A percentile compares a stretch with the other conserved stretches of the same genome.
These are phyloP conservation scores for Perca flavescens DNA, from an alignment of 2,113 vertebrate genomes.

Conservation along the genomic window DNA sequence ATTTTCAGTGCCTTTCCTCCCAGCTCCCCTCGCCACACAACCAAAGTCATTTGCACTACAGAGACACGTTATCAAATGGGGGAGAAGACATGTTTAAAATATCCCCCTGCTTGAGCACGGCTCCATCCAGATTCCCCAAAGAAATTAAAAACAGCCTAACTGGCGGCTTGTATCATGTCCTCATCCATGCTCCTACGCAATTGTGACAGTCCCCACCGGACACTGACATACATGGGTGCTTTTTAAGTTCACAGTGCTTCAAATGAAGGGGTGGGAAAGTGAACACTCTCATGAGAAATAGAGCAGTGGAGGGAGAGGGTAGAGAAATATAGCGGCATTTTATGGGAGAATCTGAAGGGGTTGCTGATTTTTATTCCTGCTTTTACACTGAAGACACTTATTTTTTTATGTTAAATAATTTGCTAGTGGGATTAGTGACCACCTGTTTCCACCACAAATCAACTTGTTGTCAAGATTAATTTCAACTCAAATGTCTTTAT, in stretches of 20 bases:
- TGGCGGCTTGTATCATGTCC: slow-evolving; percentile 50
- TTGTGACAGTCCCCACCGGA: slow-evolving; percentile 66
- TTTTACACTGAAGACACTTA: slow-evolving; percentile 2
- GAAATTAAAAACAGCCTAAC: slow-evolving; percentile 70
- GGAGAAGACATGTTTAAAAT: slow-evolving; percentile 51
- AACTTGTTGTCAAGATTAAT: not conserved
- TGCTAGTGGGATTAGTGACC: not conserved
- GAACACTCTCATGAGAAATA: slow-evolving; percentile 20
- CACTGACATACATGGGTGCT: slow-evolving; percentile 58
- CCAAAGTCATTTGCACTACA: slow-evolving; percentile 61
- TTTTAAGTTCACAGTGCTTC: slow-evolving; percentile 68
- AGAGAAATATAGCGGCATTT: slow-evolving; percentile 10
- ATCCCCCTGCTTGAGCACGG: slow-evolving; percentile 23
- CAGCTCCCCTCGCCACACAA: slow-evolving; percentile 4
- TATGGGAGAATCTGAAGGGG: slow-evolving; percentile 31
- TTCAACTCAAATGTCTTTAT: not conserved
- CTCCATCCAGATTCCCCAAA: slow-evolving; percentile 47
- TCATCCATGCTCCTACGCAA: slow-evolving; percentile 51
- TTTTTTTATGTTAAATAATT: not conserved
- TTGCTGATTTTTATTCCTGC: slow-evolving; percentile 25
- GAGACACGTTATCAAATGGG: slow-evolving; percentile 49
- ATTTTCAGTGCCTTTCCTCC: slow-evolving; percentile 37
- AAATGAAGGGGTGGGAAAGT: slow-evolving; percentile 43
- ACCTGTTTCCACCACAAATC: not conserved
- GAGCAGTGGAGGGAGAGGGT: not conserved